Percentiles rank a stretch among this genome's conserved stretches.
phyloP scores from a whole-genome alignment of 1,140 invertebrate species.

The Drosophila auraria region DNA sequence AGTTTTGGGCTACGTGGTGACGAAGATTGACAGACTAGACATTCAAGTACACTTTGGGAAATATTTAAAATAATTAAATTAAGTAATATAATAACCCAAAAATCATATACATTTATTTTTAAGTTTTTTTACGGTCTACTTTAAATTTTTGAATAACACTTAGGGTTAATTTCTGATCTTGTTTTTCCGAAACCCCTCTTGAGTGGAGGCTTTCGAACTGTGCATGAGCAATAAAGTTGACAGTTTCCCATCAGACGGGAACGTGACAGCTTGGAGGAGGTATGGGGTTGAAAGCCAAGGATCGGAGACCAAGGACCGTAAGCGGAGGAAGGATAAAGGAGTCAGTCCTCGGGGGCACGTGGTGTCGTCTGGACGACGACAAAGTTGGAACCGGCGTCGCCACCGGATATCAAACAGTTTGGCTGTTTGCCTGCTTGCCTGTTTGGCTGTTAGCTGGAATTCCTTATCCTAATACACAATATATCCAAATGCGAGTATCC shows the following conservation, averaged over 20 bases:
- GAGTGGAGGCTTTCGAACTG: neutral
- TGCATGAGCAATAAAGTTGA: slow-evolving; percentile 72
- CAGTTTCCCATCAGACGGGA: slow-evolving; percentile 58
- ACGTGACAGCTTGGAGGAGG: slow-evolving; percentile 66
- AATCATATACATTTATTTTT: neutral
- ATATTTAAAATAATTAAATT: neutral
- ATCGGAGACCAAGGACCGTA: neutral
- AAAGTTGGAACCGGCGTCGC: slow-evolving; percentile 75
- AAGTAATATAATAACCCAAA: neutral
- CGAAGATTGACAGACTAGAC: slow-evolving; percentile 62
- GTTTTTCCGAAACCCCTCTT: neutral
- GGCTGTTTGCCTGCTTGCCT: slow-evolving; percentile 35
- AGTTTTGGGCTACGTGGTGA: slow-evolving; percentile 65
- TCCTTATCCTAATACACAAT: slow-evolving; percentile 36
- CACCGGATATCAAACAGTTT: slow-evolving; percentile 76
- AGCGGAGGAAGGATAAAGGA: neutral
- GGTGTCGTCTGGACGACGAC: slow-evolving; percentile 39
- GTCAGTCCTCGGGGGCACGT: slow-evolving; percentile 15
- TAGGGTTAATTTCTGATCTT: neutral
- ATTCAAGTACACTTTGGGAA: neutral
- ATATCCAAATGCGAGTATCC: slow-evolving; percentile 49
- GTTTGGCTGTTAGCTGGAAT: slow-evolving; percentile 61
- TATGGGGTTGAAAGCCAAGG: slow-evolving; percentile 12
- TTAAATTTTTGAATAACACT: accelerated
- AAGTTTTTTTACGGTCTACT: neutral